Conservation (phyloP, 2,113 vertebrate species). For the Eira barbara region DNA sequence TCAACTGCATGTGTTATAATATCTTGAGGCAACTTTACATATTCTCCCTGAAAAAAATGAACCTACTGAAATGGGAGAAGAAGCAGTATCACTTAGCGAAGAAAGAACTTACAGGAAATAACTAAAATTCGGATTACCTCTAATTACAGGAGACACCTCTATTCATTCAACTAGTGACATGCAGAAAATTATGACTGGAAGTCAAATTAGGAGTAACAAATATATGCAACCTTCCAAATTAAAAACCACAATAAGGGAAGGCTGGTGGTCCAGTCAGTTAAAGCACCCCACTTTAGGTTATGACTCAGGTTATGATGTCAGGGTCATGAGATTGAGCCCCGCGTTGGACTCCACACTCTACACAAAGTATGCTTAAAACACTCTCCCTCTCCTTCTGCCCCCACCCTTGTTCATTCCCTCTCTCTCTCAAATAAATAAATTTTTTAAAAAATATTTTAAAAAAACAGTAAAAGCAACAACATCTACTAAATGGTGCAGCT, state of each 20-base stretch:
- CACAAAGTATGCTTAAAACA: not conserved
- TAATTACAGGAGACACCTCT: not conserved
- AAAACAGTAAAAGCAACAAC: constrained; percentile 18
- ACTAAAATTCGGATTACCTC: not conserved
- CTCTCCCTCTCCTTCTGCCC: not conserved
- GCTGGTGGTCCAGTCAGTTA: not conserved
- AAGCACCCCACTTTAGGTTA: not conserved
- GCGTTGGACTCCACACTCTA: not conserved
- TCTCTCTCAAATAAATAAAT: not conserved
- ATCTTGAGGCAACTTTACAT: not conserved
- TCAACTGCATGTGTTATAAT: not conserved
- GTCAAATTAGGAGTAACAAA: constrained; percentile 25
- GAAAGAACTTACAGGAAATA: not conserved
- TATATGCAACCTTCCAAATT: not conserved
- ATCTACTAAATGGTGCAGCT: constrained; percentile 24
- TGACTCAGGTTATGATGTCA: not conserved
- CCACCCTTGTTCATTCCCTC: not conserved
- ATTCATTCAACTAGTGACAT: not conserved
- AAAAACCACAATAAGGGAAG: not conserved
- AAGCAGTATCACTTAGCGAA: not conserved
- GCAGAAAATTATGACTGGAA: constrained; percentile 11
- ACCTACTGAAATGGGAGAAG: not conserved
- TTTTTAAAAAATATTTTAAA: not conserved
- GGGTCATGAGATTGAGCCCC: not conserved
- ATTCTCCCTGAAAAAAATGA: not conserved